Evolutionary conservation across 2,888 invertebrate species (phyloP), one percentile per base, ranked within the genome.

Genomic region (Agonopterix arenella): DNA sequence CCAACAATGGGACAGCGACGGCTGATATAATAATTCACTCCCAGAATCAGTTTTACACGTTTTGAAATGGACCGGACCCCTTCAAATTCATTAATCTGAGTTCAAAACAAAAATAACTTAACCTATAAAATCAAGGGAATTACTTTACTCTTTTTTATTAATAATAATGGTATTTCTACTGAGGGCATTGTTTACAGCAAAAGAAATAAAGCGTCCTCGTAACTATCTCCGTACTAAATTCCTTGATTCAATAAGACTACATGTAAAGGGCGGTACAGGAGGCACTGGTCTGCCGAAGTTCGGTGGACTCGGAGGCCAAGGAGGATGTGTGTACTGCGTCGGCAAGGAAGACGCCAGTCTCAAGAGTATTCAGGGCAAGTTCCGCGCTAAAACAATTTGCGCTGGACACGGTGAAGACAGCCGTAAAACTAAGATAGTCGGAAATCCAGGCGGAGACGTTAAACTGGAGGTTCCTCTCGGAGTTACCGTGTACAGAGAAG

Each of bases 261-360:
- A 93, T 65, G 95, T 96, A 0, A 92, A 92, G 73, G 98, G 94
- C 2, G 98, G 98, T 2, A 86, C 92, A 18, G 98, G 98, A 8
- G 92, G 92, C 0, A 90, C 91, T 54, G 92, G 92, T 0, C 82
- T 93, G 13, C 94, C 94, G 2, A 94, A 94, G 68, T 96, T 92
- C 78, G 98, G 98, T 2, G 98, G 96, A 0, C 80, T 95, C 9
- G 98, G 98, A 8, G 98, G 98, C 0, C 93, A 94, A 75, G 98
- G 98, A 42, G 98, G 98, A 2, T 92, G 95, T 78, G 93, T 99
- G 2, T 92, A 92, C 64, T 90, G 96, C 11, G 79, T 92, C 37
- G 93, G 93, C 0, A 92, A 91, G 62, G 93, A 94, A 67, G 85
- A 85, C 16, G 64, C 91, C 0, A 90, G 90, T 43, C 77, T 95